Evolutionary conservation across 2,888 invertebrate genomes (phyloP), one percentile per base, ranked within the genome.

Genomic region (Trissonchulus sp.): DNA sequence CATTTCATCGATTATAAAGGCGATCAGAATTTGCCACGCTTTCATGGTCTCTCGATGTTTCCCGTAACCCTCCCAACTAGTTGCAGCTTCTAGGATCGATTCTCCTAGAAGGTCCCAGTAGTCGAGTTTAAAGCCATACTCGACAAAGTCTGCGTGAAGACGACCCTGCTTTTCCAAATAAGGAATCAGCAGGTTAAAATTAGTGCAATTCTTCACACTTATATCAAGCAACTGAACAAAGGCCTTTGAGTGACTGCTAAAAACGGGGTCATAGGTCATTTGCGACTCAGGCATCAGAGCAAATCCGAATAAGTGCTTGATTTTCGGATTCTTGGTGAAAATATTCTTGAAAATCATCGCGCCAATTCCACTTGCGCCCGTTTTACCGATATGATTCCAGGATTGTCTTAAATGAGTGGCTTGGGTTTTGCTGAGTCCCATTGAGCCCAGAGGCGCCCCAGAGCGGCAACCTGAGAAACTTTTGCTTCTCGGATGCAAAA

Each of bases 51-150:
- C 80, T 15, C 81, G 80, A 71, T 82, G 79, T 35, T 79, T 78
- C 3, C 81, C 76, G 37, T 79, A 79, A 15, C 80, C 79, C n/a
- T 80, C 81, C 82, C 81, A 81, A 76, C 82, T 82, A 23, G 81
- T 80, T 1, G 82, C 81, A 0, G 82, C 79, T 75, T 82, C 80
- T 0, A 80, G 79, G 80, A 82, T 81, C 48, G 81, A 81, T 62
- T 82, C 82, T 0, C 81, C 80, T 72, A 83, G 83, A 1, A 85
- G 79, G 82, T 86, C 84, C 86, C 86, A 78, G 83, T 85, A 81
- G 80, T 82, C 79, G 74, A 85, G 74, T 80, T 84, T 77, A 80
- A 85, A 81, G 3, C 81, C 81, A 63, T 80, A 76, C 28, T 80
- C 80, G 62, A 81, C 79, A 76, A 81, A 78, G 62, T 78, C 78